A percentile compares a stretch with the other conserved stretches of the same genome.
These are phyloP conservation scores for Geotrypetes seraphini DNA, from an alignment of 2,797 vertebrate species.

Conservation along the genomic window DNA sequence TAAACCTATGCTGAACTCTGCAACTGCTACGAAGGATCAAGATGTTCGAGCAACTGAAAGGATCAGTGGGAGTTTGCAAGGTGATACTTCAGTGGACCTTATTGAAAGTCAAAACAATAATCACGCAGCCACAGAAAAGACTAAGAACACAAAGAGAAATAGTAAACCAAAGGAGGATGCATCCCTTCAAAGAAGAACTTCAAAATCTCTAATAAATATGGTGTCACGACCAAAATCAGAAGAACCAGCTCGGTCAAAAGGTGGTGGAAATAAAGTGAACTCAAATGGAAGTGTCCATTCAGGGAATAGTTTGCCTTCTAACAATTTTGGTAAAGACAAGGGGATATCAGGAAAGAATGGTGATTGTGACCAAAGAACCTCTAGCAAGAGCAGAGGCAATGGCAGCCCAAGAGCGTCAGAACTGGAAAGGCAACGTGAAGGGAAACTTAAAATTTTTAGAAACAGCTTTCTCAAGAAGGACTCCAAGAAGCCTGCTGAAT, in stretches of 20 bases:
- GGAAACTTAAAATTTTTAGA: conserved; percentile 60
- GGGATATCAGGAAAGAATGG: conserved; percentile 13
- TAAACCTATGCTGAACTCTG: neutral
- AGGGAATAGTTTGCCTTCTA: conserved; percentile 32
- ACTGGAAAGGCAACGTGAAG: conserved; percentile 40
- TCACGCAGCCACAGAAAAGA: conserved; percentile 27
- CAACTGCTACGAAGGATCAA: conserved; percentile 22
- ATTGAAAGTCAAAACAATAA: conserved; percentile 39
- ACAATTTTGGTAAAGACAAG: conserved; percentile 22
- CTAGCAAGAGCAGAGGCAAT: conserved; percentile 4
- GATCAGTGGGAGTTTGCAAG: conserved; percentile 6
- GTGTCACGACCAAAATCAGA: conserved; percentile 2
- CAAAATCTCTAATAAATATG: conserved; percentile 36
- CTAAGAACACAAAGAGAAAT: conserved; percentile 22
- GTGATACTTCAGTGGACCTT: conserved; percentile 4
- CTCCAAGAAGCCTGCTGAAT: conserved; percentile 37
- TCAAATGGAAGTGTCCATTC: conserved; percentile 29
- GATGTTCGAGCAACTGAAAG: conserved; percentile 30
- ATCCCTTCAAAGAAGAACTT: conserved; percentile 50
- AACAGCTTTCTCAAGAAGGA: conserved; percentile 65
- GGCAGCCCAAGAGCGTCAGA: conserved; percentile 33
- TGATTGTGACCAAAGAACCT: conserved; percentile 26
- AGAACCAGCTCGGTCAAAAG: neutral
- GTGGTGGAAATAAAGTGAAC: neutral
- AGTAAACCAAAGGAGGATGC: conserved; percentile 45